These are phyloP conservation scores for Alloplasta piceator DNA, from an alignment of 2,888 invertebrate genomes.

Conservation along the genomic window DNA sequence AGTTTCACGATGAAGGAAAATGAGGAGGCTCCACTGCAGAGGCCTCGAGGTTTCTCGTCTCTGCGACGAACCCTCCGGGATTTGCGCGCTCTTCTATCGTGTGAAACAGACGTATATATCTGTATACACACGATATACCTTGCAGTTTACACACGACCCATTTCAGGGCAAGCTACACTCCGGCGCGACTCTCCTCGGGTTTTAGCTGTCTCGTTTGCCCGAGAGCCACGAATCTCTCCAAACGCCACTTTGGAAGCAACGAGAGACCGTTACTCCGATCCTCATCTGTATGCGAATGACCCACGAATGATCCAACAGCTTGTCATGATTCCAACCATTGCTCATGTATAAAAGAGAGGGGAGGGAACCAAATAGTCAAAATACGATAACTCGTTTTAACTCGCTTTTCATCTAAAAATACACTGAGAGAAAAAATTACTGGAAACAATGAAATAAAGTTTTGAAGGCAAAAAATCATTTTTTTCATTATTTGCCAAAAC, in stretches of 20 bases:
- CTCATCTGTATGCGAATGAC: too few species aligned
- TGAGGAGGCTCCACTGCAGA: slow-evolving; percentile 1
- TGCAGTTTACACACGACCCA: not conserved
- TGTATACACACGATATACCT: not conserved
- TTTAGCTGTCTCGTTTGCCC: slow-evolving; percentile 23
- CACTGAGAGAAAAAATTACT: too few species aligned
- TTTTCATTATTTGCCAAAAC: too few species aligned
- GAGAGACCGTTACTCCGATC: not conserved
- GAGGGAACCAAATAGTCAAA: too few species aligned
- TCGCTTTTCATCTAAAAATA: too few species aligned
- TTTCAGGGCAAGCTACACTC: slow-evolving; percentile 8
- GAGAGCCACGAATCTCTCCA: slow-evolving; percentile 5
- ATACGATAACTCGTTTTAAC: too few species aligned
- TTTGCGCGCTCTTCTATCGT: slow-evolving; percentile 35
- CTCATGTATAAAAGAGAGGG: too few species aligned
- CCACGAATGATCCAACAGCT: too few species aligned
- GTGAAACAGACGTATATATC: not conserved
- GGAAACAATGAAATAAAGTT: too few species aligned
- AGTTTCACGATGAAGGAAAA: slow-evolving; percentile 20
- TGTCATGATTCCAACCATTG: too few species aligned
- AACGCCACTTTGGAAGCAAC: not conserved
- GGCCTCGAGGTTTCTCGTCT: slow-evolving; percentile 34
- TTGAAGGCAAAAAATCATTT: too few species aligned
- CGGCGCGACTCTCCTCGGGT: slow-evolving; percentile 9
- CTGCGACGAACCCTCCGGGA: slow-evolving; percentile 38